Base-by-base conservation (phyloP, 1,140 invertebrate species). In the Trichonephila clavipes region DNA sequence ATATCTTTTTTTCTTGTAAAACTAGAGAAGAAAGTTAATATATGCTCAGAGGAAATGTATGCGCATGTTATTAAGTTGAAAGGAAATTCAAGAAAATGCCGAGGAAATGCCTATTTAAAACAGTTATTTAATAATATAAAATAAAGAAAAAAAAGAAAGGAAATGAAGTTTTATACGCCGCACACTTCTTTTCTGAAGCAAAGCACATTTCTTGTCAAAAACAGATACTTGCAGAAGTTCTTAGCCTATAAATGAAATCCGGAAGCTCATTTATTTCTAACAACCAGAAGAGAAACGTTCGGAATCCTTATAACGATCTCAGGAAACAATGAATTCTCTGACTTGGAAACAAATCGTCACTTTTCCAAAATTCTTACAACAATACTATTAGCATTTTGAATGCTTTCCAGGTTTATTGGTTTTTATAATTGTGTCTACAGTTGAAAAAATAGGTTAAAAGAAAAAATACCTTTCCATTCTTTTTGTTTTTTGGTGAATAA, bases 341-440 rank as follows among this genome's bases (percentile, higher is more conserved):
- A 77, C 18, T 34, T 77, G 28, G 34, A 77, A 77, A 77, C 34
- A 40, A 34, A 77, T 40, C 28, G 72, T 77, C 72, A 77, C 72
- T 34, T 18, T 77, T 77, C 28, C 72, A 40, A 77, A 77, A 77
- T 77, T 77, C 14, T 77, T 77, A 16, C 24, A 77, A 77, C 72
- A 77, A 77, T 77, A 34, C 28, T 40, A 77, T 77, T 77, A 40
- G 72, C 72, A 77, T 34, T 77, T 77, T 77, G 72, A 77, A 34
- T 77, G 28, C 28, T 77, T 69, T 69, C 66, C 10, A 24, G 21
- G 14, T 69, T 69, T 69, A 24, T 2, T 24, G 10, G 12, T 28
- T 69, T 69, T 69, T 28, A 28, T 69, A n/a, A 69, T 69, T 69
- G n/a, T 8, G 10, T 69, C 24, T 69, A 6, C 24, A 12, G 0